These are phyloP conservation scores for Neodiprion pinetum DNA, from an alignment of 1,140 invertebrate genomes.

Conservation along the genomic window DNA sequence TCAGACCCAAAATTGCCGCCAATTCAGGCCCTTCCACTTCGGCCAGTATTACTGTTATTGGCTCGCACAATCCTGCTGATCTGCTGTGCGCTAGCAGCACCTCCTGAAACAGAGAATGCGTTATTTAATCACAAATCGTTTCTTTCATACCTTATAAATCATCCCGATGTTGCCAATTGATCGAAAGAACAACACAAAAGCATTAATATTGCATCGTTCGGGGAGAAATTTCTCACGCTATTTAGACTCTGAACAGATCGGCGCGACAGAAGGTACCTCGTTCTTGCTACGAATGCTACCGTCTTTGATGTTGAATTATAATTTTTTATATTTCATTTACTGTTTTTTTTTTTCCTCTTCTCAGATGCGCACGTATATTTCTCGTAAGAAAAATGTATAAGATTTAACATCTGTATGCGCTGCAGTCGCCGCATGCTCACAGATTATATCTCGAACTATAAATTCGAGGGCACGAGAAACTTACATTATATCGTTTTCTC, in stretches of 20 bases:
- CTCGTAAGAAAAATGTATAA: constrained; percentile 15
- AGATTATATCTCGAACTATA: constrained; percentile 24
- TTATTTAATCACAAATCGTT: too few species aligned
- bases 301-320: too few species aligned
- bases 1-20: constrained; percentile 65
- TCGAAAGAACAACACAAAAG: too few species aligned
- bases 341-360: background rate
- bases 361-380: background rate
- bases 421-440: constrained; percentile 11
- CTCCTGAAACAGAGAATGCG: constrained; percentile 44
- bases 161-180: too few species aligned
- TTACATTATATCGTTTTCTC: background rate
- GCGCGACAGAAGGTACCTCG: too few species aligned
- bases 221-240: too few species aligned
- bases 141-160: too few species aligned
- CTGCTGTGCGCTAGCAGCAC: constrained; percentile 61
- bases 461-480: constrained; percentile 14
- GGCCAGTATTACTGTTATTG: constrained; percentile 65
- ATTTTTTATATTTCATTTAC: background rate
- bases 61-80: constrained; percentile 51
- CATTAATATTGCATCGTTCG: too few species aligned
- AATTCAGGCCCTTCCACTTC: constrained; percentile 66
- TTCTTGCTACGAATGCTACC: too few species aligned
- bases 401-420: constrained; percentile 22
- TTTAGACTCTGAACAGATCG: too few species aligned